phyloP scores from a whole-genome alignment of 2,797 vertebrate genomes.

The Lates japonicus region DNA sequence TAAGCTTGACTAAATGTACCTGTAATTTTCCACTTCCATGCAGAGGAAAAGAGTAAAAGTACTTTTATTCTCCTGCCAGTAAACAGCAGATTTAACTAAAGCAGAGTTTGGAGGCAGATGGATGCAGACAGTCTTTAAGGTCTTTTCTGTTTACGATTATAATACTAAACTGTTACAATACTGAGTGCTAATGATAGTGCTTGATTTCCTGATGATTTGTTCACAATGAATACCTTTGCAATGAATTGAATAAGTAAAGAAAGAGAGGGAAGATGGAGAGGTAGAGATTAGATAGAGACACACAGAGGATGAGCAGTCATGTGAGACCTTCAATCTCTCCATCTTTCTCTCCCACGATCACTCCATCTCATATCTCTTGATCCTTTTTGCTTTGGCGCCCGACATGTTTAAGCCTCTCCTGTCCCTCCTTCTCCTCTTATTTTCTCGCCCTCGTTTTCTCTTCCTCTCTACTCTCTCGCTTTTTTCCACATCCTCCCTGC shows the following conservation, averaged over 20 bases:
- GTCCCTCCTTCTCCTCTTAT: constrained; percentile 51
- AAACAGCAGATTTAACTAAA: not conserved
- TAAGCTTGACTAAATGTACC: not conserved
- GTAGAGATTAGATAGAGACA: constrained; percentile 56
- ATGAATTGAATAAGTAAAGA: constrained; percentile 58
- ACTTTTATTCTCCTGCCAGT: not conserved
- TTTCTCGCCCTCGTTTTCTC: constrained; percentile 63
- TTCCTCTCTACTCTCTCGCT: constrained; percentile 49
- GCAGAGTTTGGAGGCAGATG: not conserved
- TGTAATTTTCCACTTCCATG: not conserved
- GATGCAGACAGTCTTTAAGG: not conserved
- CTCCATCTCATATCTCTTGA: constrained; percentile 40
- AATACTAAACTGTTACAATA: not conserved
- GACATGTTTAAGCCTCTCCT: constrained; percentile 53
- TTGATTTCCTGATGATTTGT: no score
- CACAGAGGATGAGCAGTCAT: constrained; percentile 54
- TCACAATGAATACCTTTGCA: no score
- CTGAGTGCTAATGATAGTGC: not conserved
- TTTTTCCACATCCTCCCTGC: constrained; percentile 52
- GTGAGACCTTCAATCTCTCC: constrained; percentile 62
- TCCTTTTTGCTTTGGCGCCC: constrained; percentile 32
- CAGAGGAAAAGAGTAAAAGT: not conserved
- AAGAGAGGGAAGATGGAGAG: constrained; percentile 43
- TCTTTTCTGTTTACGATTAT: not conserved
- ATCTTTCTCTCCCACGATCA: constrained; percentile 53